Conservation (phyloP, 2,113 vertebrate genomes). For the Dipodomys ordii region DNA sequence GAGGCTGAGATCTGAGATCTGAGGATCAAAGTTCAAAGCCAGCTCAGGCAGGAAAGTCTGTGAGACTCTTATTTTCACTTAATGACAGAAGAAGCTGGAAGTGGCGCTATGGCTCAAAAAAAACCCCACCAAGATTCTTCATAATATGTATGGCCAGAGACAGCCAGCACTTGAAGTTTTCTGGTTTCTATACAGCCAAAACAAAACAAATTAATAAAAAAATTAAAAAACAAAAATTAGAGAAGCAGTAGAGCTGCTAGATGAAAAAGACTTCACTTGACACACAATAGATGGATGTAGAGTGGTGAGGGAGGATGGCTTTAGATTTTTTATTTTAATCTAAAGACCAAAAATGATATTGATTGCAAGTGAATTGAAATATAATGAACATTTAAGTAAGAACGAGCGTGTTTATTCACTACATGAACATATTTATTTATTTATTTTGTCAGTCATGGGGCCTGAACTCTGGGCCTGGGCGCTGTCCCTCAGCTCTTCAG, state of each 20-base stretch:
- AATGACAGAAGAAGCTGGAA: no score
- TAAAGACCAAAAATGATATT: neutral
- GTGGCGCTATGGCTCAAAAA: no score
- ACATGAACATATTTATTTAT: no score
- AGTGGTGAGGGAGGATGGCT: neutral
- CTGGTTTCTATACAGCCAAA: neutral
- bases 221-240: neutral
- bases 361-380: neutral
- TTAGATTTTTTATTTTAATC: neutral
- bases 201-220: neutral
- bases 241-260: neutral
- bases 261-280: neutral
- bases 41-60: no score
- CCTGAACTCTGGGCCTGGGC: no score
- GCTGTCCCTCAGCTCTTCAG: no score
- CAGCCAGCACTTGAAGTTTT: neutral
- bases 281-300: neutral
- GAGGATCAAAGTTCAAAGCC: no score
- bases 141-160: neutral
- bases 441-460: no score
- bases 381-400: neutral
- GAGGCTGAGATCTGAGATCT: no score
- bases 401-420: neutral
- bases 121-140: no score
- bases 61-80: no score